These are phyloP conservation scores for Pica pica DNA, from an alignment of 2,113 vertebrate genomes.

Conservation along the genomic window DNA sequence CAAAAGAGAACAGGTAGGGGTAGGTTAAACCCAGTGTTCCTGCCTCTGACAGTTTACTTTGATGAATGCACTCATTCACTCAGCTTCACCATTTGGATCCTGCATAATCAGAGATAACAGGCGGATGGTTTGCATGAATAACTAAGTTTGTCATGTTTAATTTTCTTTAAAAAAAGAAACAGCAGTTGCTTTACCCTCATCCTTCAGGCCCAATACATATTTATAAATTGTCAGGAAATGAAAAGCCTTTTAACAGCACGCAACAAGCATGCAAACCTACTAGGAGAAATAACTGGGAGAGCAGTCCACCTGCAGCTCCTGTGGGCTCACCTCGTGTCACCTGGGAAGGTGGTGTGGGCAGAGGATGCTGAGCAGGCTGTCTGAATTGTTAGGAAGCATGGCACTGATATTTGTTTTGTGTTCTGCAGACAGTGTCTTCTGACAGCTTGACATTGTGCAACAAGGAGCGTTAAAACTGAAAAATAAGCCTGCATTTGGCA, in stretches of 20 bases:
- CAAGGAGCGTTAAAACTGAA: background rate
- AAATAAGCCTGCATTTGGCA: background rate
- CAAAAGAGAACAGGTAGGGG: conserved; percentile 45
- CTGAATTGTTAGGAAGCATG: background rate
- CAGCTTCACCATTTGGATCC: conserved; percentile 67
- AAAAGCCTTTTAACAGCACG: conserved; percentile 44
- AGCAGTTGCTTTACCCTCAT: conserved; percentile 60
- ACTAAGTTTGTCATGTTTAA: conserved; percentile 76
- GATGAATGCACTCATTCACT: conserved; percentile 68
- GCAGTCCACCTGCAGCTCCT: background rate
- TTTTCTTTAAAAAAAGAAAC: conserved; percentile 71
- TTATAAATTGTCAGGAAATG: conserved; percentile 67
- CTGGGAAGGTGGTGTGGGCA: background rate
- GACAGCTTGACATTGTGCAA: background rate
- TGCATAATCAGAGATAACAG: conserved; percentile 72
- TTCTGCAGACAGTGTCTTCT: background rate
- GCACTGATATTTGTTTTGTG: background rate
- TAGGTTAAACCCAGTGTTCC: conserved; percentile 39
- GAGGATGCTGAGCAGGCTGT: background rate
- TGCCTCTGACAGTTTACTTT: conserved; percentile 60
- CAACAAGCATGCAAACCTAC: conserved; percentile 48
- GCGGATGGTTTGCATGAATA: conserved; percentile 75
- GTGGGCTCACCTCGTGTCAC: background rate
- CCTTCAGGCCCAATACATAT: conserved; percentile 67
- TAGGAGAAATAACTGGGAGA: background rate